Evolutionary conservation across 2,113 vertebrate genomes (phyloP).

Genomic region (Erinaceus europaeus): DNA sequence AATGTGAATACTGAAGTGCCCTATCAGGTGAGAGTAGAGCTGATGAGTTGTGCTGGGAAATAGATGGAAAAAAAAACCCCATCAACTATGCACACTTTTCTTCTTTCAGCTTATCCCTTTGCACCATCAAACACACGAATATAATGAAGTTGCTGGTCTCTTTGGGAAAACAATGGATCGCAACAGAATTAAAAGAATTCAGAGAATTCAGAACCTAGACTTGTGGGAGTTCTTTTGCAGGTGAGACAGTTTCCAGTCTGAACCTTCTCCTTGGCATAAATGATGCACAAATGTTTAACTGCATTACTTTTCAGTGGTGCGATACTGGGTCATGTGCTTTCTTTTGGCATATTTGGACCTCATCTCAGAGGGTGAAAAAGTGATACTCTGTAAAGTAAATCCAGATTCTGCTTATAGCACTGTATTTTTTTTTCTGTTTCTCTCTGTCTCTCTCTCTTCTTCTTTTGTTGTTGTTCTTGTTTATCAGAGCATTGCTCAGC

Average conservation of each 20-base stretch:
- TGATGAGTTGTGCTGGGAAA: neutral
- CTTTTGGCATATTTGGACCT: neutral
- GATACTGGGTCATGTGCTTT: neutral
- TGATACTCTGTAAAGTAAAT: neutral
- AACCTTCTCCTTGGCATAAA: constrained; percentile 59
- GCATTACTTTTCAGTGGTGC: neutral
- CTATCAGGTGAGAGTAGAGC: constrained; percentile 87
- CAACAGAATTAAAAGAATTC: constrained; percentile 91
- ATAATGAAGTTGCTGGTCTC: constrained; percentile 91
- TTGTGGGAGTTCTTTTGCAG: constrained; percentile 99
- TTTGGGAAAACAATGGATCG: constrained; percentile 95
- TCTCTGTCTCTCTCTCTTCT: no score
- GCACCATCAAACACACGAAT: constrained; percentile 93
- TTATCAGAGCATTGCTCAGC: no score
- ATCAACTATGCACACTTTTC: constrained; percentile 66
- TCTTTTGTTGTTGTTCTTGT: no score
- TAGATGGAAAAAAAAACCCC: neutral
- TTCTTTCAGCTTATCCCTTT: constrained; percentile 86
- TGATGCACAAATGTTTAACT: constrained; percentile 14
- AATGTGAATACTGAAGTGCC: constrained; percentile 92
- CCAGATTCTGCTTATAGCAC: neutral
- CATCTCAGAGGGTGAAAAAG: neutral
- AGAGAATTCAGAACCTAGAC: constrained; percentile 97
- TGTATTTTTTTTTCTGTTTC: no score
- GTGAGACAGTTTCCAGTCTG: constrained; percentile 80